phyloP scores from a whole-genome alignment of 1,140 invertebrate genomes.

The Anoplolepis gracilipes region DNA sequence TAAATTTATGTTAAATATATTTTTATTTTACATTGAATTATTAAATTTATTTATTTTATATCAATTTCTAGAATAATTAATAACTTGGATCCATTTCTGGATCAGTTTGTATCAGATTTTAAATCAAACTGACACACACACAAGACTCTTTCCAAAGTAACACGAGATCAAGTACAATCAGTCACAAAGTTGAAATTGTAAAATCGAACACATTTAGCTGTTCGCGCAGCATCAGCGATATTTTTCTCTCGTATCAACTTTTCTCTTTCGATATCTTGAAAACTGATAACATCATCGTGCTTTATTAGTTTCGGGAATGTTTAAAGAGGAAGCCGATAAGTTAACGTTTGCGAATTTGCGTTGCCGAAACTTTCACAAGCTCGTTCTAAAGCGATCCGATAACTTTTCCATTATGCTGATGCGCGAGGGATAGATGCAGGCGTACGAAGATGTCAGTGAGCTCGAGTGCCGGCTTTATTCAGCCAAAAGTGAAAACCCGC shows the following conservation, averaged over 20 bases:
- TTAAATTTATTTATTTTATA: no score
- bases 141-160: neutral
- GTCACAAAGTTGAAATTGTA: neutral
- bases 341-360: slow-evolving; percentile 33
- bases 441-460: neutral
- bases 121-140: neutral
- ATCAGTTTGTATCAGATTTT: no score
- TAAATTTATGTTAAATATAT: no score
- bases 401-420: slow-evolving; percentile 61
- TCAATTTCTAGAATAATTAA: no score
- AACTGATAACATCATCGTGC: slow-evolving; percentile 22
- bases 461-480: slow-evolving; percentile 34
- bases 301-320: slow-evolving; percentile 31
- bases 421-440: neutral
- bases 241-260: slow-evolving; percentile 5
- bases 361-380: slow-evolving; percentile 33
- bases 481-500: slow-evolving; percentile 44
- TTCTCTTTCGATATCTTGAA: neutral
- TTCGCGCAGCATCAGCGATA: neutral
- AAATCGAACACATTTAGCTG: neutral
- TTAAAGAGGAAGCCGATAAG: slow-evolving; percentile 39
- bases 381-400: slow-evolving; percentile 40
- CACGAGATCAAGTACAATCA: neutral
- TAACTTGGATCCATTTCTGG: no score
- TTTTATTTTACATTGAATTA: no score